Conservation (phyloP, 1,140 invertebrate genomes). For the Mercenaria mercenaria region DNA sequence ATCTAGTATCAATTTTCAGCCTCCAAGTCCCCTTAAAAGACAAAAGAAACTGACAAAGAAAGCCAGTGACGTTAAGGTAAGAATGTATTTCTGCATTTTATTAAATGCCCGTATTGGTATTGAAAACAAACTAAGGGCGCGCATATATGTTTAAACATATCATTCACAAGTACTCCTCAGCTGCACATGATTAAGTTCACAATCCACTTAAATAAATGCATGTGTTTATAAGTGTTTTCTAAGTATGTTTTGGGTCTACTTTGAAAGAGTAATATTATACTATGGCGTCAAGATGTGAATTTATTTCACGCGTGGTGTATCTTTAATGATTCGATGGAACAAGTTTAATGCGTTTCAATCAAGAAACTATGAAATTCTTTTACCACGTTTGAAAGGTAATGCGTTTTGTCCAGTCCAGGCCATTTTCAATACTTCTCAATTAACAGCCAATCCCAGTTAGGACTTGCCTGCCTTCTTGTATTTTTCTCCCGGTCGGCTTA, state of each 20-base stretch:
- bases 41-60: too few relatives aligned
- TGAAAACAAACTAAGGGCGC: too few relatives aligned
- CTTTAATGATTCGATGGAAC: slow-evolving; percentile 12
- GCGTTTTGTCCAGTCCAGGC: slow-evolving; percentile 10
- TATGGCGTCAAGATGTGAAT: background rate
- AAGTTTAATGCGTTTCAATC: slow-evolving; percentile 29
- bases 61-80: too few relatives aligned
- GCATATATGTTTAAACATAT: too few relatives aligned
- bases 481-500: background rate
- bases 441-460: background rate
- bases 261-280: slow-evolving; percentile 34
- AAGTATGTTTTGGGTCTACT: slow-evolving; percentile 18
- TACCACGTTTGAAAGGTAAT: background rate
- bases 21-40: too few relatives aligned
- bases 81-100: too few relatives aligned
- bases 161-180: too few relatives aligned
- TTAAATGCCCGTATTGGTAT: too few relatives aligned
- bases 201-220: too few relatives aligned
- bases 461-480: background rate
- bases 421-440: background rate
- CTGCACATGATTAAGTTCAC: too few relatives aligned
- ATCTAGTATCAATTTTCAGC: too few relatives aligned
- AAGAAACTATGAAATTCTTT: slow-evolving; percentile 14
- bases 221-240: too few relatives aligned
- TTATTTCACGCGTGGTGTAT: background rate